A percentile compares a stretch with the other conserved stretches of the same genome.
Conservation (phyloP, 2,797 vertebrate species). For the Podarcis siculus region DNA sequence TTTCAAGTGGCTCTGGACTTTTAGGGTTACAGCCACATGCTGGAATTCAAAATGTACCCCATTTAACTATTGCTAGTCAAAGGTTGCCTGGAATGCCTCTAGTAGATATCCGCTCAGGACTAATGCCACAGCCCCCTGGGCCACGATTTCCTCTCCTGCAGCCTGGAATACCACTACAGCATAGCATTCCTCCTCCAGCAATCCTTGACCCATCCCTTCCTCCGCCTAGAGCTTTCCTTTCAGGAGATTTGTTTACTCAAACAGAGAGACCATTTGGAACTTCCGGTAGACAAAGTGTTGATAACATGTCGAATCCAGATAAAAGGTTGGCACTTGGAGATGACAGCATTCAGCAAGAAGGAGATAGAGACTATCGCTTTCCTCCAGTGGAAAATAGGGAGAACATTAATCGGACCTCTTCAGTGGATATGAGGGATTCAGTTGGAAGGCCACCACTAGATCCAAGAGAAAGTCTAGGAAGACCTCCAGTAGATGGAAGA, state of each 20-base stretch:
- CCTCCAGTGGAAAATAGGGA: slow-evolving; percentile 86
- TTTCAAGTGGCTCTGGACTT: slow-evolving; percentile 79
- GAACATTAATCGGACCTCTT: slow-evolving; percentile 85
- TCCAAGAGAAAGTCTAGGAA: slow-evolving; percentile 79
- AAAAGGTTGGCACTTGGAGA: slow-evolving; percentile 86
- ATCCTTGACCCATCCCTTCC: slow-evolving; percentile 88
- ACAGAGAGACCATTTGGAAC: slow-evolving; percentile 82
- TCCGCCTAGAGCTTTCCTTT: slow-evolving; percentile 88
- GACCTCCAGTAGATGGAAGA: slow-evolving; percentile 82
- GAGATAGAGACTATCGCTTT: slow-evolving; percentile 98
- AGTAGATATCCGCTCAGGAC: slow-evolving; percentile 91
- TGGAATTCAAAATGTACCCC: slow-evolving; percentile 86
- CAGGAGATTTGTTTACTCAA: slow-evolving; percentile 89
- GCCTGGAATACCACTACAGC: slow-evolving; percentile 85
- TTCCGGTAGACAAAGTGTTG: slow-evolving; percentile 80
- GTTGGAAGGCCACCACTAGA: slow-evolving; percentile 80
- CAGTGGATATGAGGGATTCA: slow-evolving; percentile 88
- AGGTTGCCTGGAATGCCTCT: slow-evolving; percentile 91
- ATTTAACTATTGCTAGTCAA: slow-evolving; percentile 84
- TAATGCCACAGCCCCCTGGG: slow-evolving; percentile 83
- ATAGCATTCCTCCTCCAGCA: slow-evolving; percentile 77
- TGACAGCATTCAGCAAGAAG: slow-evolving; percentile 87
- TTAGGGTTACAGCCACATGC: slow-evolving; percentile 85
- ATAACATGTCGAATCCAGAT: slow-evolving; percentile 85
- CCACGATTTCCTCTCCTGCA: slow-evolving; percentile 91